Evolutionary conservation across 2,888 invertebrate genomes (phyloP).

Genomic region (Hydrotaea cyrtoneurina): DNA sequence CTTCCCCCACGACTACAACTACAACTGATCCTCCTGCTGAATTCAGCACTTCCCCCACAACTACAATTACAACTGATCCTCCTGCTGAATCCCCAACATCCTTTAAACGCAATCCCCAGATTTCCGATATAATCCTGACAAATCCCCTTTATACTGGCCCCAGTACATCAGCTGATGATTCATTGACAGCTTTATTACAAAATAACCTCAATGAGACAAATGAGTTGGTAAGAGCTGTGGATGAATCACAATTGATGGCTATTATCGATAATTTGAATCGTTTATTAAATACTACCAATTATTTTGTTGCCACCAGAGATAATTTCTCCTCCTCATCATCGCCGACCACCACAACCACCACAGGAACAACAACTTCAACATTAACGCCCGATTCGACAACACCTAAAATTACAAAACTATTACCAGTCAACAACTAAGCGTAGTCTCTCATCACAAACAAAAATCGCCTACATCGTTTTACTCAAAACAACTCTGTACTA

Average conservation of each 20-base stretch:
- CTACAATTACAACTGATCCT: slow-evolving; percentile 31
- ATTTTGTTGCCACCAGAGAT: slow-evolving; percentile 80
- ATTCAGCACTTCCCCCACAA: slow-evolving; percentile 57
- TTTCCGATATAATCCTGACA: slow-evolving; percentile 27
- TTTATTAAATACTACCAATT: slow-evolving; percentile 80
- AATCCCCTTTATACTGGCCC: slow-evolving; percentile 41
- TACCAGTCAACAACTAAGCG: slow-evolving; percentile 71
- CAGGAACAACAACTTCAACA: slow-evolving; percentile 66
- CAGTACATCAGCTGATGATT: slow-evolving; percentile 61
- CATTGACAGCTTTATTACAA: slow-evolving; percentile 56
- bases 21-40: slow-evolving; percentile 58
- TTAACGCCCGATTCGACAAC: slow-evolving; percentile 69
- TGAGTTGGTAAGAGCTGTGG: slow-evolving; percentile 70
- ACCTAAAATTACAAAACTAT: slow-evolving; percentile 75
- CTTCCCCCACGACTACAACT: slow-evolving; percentile 49
- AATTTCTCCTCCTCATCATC: slow-evolving; percentile 73
- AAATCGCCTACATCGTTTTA: slow-evolving; percentile 30
- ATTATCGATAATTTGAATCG: slow-evolving; percentile 79
- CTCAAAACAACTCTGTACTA: slow-evolving; percentile 44
- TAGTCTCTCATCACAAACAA: slow-evolving; percentile 6
- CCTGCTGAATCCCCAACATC: slow-evolving; percentile 64
- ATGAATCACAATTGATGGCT: slow-evolving; percentile 77
- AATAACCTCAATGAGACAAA: slow-evolving; percentile 47
- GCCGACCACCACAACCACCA: slow-evolving; percentile 66
- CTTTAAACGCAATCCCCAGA: slow-evolving; percentile 12